Conservation (phyloP, 1,140 invertebrate genomes). For the Drosophila obscura region DNA sequence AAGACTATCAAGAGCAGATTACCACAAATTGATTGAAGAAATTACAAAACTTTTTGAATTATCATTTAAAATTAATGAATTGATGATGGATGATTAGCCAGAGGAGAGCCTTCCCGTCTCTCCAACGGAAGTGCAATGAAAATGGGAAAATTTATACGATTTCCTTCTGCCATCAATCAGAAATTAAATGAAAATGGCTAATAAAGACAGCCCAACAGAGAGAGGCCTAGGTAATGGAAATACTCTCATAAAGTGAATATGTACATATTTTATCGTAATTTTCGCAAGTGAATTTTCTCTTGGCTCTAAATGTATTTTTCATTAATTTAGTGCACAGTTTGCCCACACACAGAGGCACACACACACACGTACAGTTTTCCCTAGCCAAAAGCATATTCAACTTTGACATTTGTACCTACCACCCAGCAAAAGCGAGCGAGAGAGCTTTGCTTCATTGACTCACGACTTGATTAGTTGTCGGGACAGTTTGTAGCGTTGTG, state of each 20-base stretch:
- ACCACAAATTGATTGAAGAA: constrained; percentile 17
- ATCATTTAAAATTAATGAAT: background rate
- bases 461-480: constrained; percentile 63
- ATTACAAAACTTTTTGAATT: constrained; percentile 19
- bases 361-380: background rate
- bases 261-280: background rate
- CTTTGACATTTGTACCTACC: constrained; percentile 51
- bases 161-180: background rate
- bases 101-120: background rate
- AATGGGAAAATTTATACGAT: background rate
- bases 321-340: constrained; percentile 22
- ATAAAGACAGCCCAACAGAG: constrained; percentile 7
- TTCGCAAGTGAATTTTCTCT: constrained; percentile 5
- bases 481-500: constrained; percentile 16
- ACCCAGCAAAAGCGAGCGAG: background rate
- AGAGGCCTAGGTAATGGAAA: constrained; percentile 15
- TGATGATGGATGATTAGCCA: constrained; percentile 11
- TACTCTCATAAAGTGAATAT: too few relatives aligned
- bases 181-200: constrained; percentile 11
- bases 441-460: constrained; percentile 49
- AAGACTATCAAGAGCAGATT: background rate
- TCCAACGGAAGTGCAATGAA: constrained; percentile 14
- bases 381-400: constrained; percentile 24
- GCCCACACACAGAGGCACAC: constrained; percentile 1
- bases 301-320: constrained; percentile 33